Evolutionary conservation across 2,888 invertebrate species (phyloP).

Genomic region (Automeris io): DNA sequence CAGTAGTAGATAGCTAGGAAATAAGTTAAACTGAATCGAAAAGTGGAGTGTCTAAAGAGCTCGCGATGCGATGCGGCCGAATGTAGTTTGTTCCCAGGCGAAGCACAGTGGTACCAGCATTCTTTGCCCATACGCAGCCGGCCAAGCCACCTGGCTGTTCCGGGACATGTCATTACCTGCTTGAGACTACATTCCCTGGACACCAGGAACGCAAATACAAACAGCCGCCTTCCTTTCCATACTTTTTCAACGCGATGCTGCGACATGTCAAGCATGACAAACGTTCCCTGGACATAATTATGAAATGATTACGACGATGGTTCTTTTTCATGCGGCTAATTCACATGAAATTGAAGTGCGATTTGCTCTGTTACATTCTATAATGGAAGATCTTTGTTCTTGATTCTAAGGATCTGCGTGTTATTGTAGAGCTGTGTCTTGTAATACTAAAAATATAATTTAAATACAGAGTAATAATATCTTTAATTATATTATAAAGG

Average conservation of each 20-base stretch:
- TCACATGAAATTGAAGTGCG: conserved; percentile 20
- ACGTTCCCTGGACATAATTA: conserved; percentile 31
- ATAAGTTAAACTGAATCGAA: conserved; percentile 44
- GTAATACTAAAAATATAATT: too few relatives aligned
- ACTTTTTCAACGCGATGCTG: conserved; percentile 42
- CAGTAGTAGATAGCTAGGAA: conserved; percentile 23
- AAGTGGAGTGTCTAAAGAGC: conserved; percentile 38
- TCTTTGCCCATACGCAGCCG: conserved; percentile 64
- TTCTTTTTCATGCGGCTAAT: conserved; percentile 28
- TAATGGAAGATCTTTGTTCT: conserved; percentile 4
- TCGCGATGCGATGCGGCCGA: conserved; percentile 22
- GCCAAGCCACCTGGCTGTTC: conserved; percentile 57
- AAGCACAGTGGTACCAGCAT: conserved; percentile 44
- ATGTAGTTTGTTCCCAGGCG: conserved; percentile 69
- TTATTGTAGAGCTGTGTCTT: too few relatives aligned
- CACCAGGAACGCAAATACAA: conserved; percentile 50
- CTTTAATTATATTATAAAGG: conserved; percentile 1
- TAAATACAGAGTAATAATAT: conserved; percentile 2
- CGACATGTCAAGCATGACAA: conserved; percentile 31
- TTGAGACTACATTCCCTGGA: conserved; percentile 54
- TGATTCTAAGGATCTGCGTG: too few relatives aligned
- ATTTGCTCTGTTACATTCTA: conserved; percentile 7
- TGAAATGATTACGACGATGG: conserved; percentile 24
- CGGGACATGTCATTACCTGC: conserved; percentile 54
- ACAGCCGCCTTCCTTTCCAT: conserved; percentile 48